phyloP scores from a whole-genome alignment of 2,888 invertebrate genomes.

The Drosophila antonietae region DNA sequence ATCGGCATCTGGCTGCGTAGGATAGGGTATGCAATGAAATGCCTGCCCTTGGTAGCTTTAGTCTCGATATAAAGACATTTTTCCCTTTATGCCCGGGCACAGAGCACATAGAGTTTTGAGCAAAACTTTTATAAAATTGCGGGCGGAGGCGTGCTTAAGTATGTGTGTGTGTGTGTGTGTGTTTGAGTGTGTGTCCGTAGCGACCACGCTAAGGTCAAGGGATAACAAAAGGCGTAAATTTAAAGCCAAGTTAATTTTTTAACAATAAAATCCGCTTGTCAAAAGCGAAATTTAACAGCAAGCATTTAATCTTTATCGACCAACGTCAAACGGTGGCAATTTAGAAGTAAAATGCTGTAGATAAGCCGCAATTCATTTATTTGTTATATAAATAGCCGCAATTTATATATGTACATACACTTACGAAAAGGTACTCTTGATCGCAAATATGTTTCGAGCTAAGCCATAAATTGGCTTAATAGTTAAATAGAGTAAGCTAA shows the following conservation, averaged over 20 bases:
- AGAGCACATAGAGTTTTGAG: conserved; percentile 3
- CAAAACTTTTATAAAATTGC: conserved; percentile 66
- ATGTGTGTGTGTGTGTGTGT: conserved; percentile 17
- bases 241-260: conserved; percentile 77
- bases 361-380: conserved; percentile 56
- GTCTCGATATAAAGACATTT: conserved; percentile 54
- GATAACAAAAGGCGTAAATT: conserved; percentile 79
- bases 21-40: conserved; percentile 51
- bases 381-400: conserved; percentile 67
- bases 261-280: conserved; percentile 76
- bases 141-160: conserved; percentile 21
- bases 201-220: conserved; percentile 62
- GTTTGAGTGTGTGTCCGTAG: conserved; percentile 18
- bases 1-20: conserved; percentile 36
- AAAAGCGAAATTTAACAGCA: conserved; percentile 71
- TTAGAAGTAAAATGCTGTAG: conserved; percentile 24
- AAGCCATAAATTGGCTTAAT: background rate
- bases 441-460: conserved; percentile 24
- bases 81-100: conserved; percentile 17
- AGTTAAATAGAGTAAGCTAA: background rate
- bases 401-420: conserved; percentile 19
- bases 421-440: conserved; percentile 7
- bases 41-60: conserved; percentile 28
- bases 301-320: conserved; percentile 76
- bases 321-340: conserved; percentile 28